Evolutionary conservation across 2,888 invertebrate species (phyloP).

Genomic region (Adineta ricciae): DNA sequence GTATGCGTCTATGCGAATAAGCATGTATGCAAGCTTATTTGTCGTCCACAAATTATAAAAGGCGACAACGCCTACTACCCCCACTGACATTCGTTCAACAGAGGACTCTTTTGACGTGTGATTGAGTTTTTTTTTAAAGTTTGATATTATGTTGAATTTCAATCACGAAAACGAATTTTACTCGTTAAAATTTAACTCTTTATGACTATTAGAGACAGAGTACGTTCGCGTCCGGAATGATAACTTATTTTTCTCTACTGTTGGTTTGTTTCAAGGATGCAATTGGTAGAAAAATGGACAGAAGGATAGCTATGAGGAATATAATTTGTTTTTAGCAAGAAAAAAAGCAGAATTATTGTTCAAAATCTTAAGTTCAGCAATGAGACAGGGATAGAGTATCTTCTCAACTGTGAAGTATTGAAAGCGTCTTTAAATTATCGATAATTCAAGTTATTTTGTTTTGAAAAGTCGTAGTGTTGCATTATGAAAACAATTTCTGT

Average conservation of each 20-base stretch:
- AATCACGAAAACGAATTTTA: background rate
- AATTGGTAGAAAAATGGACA: too few species aligned
- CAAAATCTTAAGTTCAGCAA: too few species aligned
- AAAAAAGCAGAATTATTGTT: too few species aligned
- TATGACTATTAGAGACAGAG: constrained; percentile 1
- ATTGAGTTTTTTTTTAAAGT: background rate
- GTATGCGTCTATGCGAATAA: background rate
- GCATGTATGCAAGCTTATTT: background rate
- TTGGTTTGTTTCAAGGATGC: too few species aligned
- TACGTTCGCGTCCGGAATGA: background rate
- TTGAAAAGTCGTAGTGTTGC: too few species aligned
- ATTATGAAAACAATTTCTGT: too few species aligned
- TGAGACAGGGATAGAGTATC: too few species aligned
- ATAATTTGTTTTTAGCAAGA: too few species aligned
- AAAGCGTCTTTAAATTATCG: too few species aligned
- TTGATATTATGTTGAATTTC: background rate
- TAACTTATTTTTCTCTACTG: background rate
- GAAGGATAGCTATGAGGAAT: too few species aligned
- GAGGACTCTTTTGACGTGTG: background rate
- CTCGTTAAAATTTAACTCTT: background rate
- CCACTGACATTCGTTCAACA: background rate
- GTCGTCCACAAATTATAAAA: constrained; percentile 2
- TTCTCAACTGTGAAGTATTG: too few species aligned
- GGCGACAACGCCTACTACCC: background rate
- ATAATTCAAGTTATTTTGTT: too few species aligned